Base-by-base conservation (phyloP, 2,888 invertebrate species). In the Lypha dubia region DNA sequence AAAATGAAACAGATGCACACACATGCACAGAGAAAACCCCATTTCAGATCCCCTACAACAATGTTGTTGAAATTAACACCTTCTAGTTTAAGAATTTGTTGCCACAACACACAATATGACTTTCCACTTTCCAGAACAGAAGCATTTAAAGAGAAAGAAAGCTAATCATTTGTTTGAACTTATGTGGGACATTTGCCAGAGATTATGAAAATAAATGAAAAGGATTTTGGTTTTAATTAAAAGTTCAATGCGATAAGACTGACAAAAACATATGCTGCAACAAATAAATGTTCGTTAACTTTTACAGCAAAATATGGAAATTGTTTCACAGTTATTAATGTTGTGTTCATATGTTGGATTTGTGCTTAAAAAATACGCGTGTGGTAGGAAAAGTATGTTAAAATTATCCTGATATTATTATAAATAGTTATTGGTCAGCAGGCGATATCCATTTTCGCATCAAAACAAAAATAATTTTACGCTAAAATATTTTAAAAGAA, bases 31-130 rank as follows among this genome's bases (percentile, higher is more conserved):
- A 63, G 17, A 74, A 8, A 68, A 70, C 62, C 63, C 63, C 58
- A 53, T 51, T 67, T 35, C 11, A 60, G 35, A 28, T 53, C 22
- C 11, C 28, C 53, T 56, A 28, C 41, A 28, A 53, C 49, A 62
- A 53, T 62, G 53, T 76, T 74, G 65, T 76, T 80, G 62, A 84
- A 81, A 84, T 84, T 84, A 84, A 84, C 84, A 84, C 84, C 84
- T 84, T 81, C 56, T 22, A 77, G 65, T 77, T 81, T 84, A 84
- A 77, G 84, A 49, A 70, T 58, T 51, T 68, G 22, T 51, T 68
- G 22, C 32, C 35, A 38, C 41, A 49, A 32, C 46, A 70, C 46
- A 70, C 74, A 63, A 44, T 24, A 51, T 41, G 70, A 70, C 49
- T 56, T 62, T 73, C 32, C 13, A 46, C 35, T 6, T 51, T 15